Base-by-base conservation (phyloP, 2,113 vertebrate genomes). In the Tor tambroides region DNA sequence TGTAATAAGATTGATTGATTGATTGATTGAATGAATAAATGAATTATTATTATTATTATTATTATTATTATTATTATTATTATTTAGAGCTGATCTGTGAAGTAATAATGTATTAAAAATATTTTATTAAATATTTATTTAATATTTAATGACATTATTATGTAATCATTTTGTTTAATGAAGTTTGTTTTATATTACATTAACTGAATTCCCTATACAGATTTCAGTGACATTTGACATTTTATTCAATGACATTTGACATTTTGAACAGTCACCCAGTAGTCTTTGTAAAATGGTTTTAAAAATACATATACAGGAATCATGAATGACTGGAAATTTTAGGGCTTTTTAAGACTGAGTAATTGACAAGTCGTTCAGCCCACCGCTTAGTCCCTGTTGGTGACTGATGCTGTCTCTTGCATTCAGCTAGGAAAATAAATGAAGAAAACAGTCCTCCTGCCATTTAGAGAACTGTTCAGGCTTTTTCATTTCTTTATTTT, bases 341-440 rank as follows among this genome's bases (percentile, higher is more conserved):
- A 72, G 35, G 67, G 69, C 69, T 23, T 71, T 38, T 71, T 19
- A 69, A 69, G 30, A 35, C 17, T 35, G 67, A 71, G 35, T 21
- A 10, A 71, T 35, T 6, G 35, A 59, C 21, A 9, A 41, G 17
- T 41, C 9, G 4, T 72, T 72, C 41, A 43, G 23, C 41, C 12
- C 41, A 46, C 23, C 12, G 6, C 12, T n/a, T 46, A 75, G 41
- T 75, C 6, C 35, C 23, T 28, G 17, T 43, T 83, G 82, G 84
- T 89, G 84, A 85, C 84, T 32, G 41, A 23, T 72, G 49, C 67
- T 61, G 26, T 54, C 23, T 71, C 82, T 28, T 41, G 28, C 26
- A 28, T 85, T 80, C 88, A 86, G 35, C 54, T 63, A 72, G 19
- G n/a, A 87, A 81, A 89, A 84, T 67, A 63, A 84, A 86, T 83